Percentiles rank a stretch among this genome's conserved stretches.
Conservation (phyloP, 2,113 vertebrate genomes). For the Cygnus atratus region DNA sequence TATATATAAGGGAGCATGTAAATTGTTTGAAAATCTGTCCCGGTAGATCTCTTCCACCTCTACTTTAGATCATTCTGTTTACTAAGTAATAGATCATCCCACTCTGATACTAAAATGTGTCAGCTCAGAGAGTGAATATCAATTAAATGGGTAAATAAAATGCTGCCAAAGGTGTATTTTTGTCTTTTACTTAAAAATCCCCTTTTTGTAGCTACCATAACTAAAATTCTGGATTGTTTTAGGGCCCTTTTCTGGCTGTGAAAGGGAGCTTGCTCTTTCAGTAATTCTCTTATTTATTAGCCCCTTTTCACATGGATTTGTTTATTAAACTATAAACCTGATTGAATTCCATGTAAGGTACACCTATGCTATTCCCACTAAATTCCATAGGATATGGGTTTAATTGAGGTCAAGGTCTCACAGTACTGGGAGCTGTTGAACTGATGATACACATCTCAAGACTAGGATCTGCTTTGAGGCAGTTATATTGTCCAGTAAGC, state of each 20-base stretch:
- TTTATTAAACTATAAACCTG: slow-evolving; percentile 15
- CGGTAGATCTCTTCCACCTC: slow-evolving; percentile 38
- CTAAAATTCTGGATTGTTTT: neutral
- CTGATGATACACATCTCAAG: neutral
- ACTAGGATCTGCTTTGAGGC: neutral
- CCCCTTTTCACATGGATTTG: neutral
- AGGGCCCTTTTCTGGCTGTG: neutral
- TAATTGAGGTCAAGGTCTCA: slow-evolving; percentile 13
- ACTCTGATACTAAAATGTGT: neutral
- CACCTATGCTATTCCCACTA: neutral
- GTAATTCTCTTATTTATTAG: slow-evolving; percentile 1
- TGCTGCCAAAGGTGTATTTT: slow-evolving; percentile 44
- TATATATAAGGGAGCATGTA: slow-evolving; percentile 27
- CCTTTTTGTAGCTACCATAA: neutral
- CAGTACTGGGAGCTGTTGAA: neutral
- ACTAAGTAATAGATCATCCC: slow-evolving; percentile 51
- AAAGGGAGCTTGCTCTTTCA: neutral
- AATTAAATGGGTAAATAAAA: slow-evolving; percentile 64
- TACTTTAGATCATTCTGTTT: slow-evolving; percentile 48
- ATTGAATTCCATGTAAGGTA: neutral
- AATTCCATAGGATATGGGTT: slow-evolving; percentile 11
- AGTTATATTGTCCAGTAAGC: neutral
- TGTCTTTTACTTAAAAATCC: slow-evolving; percentile 4
- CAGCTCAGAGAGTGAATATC: slow-evolving; percentile 18
- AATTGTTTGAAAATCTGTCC: slow-evolving; percentile 58